phyloP scores from a whole-genome alignment of 92 coral and sea anemone genomes.

The Porites evermanni region DNA sequence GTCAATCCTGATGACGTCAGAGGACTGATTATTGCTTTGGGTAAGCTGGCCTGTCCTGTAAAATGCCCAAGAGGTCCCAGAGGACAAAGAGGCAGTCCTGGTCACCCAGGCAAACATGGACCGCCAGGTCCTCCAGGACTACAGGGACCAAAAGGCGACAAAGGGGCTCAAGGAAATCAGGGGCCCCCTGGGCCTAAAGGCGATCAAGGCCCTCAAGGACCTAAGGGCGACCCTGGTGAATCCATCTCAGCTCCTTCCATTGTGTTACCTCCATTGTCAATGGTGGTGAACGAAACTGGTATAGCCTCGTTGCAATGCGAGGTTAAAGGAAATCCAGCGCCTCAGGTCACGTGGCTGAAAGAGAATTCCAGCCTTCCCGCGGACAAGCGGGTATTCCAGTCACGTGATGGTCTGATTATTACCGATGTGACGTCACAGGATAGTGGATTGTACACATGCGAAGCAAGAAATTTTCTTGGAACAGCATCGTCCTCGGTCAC shows the following conservation, averaged over 20 bases:
- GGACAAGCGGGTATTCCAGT: slow-evolving; percentile 41
- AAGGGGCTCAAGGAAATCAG: slow-evolving; percentile 23
- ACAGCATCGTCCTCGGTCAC: slow-evolving; percentile 39
- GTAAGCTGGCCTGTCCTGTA: slow-evolving; percentile 12
- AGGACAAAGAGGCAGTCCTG: slow-evolving; percentile 49
- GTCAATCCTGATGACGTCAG: neutral
- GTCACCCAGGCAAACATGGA: slow-evolving; percentile 48
- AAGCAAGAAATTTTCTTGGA: slow-evolving; percentile 67
- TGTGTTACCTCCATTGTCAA: slow-evolving; percentile 49
- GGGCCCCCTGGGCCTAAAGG: slow-evolving; percentile 78
- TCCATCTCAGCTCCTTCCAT: slow-evolving; percentile 70
- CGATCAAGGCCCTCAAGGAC: slow-evolving; percentile 70
- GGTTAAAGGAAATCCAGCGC: slow-evolving; percentile 73
- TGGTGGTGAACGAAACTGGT: slow-evolving; percentile 53
- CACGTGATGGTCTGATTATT: slow-evolving; percentile 60
- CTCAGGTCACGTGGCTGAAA: slow-evolving; percentile 79
- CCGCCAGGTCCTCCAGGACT: slow-evolving; percentile 35
- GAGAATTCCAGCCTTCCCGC: slow-evolving; percentile 34
- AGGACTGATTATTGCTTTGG: neutral
- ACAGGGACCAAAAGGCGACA: slow-evolving; percentile 24
- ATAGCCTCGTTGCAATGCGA: slow-evolving; percentile 67
- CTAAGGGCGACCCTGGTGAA: slow-evolving; percentile 65
- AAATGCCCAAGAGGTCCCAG: slow-evolving; percentile 18
- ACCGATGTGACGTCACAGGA: slow-evolving; percentile 46
- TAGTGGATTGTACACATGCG: slow-evolving; percentile 64